A percentile compares a stretch with the other conserved stretches of the same genome.
Conservation (phyloP, 2,113 vertebrate species). For the Carassius gibelio region DNA sequence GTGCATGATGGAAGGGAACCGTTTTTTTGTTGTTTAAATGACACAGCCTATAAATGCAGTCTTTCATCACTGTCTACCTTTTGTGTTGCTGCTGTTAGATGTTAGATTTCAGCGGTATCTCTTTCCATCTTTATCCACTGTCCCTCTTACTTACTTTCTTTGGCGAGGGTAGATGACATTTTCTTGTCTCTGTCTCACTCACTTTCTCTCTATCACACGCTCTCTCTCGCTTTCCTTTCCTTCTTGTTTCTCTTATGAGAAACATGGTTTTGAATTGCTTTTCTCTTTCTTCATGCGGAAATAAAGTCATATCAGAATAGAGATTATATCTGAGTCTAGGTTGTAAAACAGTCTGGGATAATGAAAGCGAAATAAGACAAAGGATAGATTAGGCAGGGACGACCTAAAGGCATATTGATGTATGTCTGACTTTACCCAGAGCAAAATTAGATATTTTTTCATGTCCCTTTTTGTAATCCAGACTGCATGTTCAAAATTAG, state of each 20-base stretch:
- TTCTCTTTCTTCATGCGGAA: neutral
- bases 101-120: conserved; percentile 12
- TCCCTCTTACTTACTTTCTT: conserved; percentile 18
- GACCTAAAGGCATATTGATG: conserved; percentile 39
- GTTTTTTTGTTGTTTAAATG: conserved; percentile 9
- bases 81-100: conserved; percentile 12
- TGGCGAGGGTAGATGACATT: conserved; percentile 19
- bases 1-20: neutral
- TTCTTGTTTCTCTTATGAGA: neutral
- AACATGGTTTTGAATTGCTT: neutral
- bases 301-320: conserved; percentile 31
- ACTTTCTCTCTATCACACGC: neutral
- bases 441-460: conserved; percentile 43
- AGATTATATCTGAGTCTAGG: conserved; percentile 35
- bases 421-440: conserved; percentile 31
- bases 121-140: conserved; percentile 27
- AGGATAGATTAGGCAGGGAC: conserved; percentile 34
- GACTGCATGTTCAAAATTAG: conserved; percentile 36
- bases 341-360: conserved; percentile 47
- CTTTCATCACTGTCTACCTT: conserved; percentile 20
- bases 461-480: conserved; percentile 39
- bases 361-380: conserved; percentile 51
- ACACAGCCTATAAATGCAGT: conserved; percentile 1
- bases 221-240: neutral
- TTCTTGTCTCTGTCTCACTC: neutral